These are phyloP conservation scores for Hemitrygon akajei DNA, from an alignment of 2,797 vertebrate species.

Conservation along the genomic window DNA sequence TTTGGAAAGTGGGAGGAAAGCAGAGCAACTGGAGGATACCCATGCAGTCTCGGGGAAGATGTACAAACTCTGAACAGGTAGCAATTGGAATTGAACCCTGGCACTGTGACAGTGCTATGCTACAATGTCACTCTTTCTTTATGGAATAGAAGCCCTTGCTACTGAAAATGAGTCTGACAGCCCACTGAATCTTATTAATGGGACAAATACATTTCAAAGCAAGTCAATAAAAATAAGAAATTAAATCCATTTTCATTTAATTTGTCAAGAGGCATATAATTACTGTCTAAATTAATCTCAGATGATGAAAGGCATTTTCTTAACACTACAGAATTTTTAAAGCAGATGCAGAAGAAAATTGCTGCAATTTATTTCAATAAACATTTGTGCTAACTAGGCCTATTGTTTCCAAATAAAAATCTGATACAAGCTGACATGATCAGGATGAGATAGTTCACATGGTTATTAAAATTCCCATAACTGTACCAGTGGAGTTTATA, in stretches of 20 bases:
- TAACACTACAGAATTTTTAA: neutral
- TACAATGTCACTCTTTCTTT: too few relatives aligned
- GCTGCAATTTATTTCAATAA: constrained; percentile 1
- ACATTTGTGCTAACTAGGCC: neutral
- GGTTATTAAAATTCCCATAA: neutral
- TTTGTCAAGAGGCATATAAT: neutral
- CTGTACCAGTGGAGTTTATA: neutral
- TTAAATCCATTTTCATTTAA: neutral
- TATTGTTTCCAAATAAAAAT: neutral
- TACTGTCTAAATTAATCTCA: neutral
- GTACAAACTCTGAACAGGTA: too few relatives aligned
- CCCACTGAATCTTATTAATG: neutral
- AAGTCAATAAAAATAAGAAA: neutral
- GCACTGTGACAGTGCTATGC: too few relatives aligned
- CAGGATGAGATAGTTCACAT: neutral
- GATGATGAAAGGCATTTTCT: neutral
- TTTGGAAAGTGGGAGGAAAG: too few relatives aligned
- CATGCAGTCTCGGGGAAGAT: too few relatives aligned
- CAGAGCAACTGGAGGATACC: too few relatives aligned
- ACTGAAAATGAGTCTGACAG: too few relatives aligned
- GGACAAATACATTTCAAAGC: neutral
- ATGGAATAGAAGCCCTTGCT: too few relatives aligned
- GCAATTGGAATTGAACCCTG: too few relatives aligned
- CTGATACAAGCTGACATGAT: neutral
- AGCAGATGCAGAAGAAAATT: neutral